phyloP scores from a whole-genome alignment of 2,797 vertebrate species.

The Emydoidea blandingii region DNA sequence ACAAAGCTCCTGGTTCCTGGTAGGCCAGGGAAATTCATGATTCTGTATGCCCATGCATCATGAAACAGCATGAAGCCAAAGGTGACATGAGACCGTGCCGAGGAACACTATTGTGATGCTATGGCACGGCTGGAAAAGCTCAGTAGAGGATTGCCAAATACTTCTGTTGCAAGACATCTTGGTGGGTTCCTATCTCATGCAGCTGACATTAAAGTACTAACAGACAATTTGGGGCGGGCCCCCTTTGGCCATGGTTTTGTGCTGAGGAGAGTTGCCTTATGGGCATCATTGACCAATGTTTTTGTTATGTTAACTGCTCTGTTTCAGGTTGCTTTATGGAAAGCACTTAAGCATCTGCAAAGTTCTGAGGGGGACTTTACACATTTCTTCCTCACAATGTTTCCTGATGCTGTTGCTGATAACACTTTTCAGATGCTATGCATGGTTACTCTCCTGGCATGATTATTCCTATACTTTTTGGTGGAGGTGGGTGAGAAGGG shows the following conservation, averaged over 20 bases:
- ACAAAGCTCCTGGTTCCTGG: too few relatives aligned
- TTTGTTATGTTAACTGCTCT: not conserved
- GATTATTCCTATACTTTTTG: not conserved
- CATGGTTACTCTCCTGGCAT: not conserved
- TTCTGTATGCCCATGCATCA: not conserved
- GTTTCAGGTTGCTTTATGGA: not conserved
- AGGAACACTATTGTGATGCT: not conserved
- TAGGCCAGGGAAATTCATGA: too few relatives aligned
- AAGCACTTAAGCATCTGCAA: not conserved
- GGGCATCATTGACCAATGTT: not conserved
- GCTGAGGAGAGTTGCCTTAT: not conserved
- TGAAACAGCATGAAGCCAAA: not conserved
- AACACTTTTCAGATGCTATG: not conserved
- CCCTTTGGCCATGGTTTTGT: not conserved
- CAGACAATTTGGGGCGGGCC: not conserved
- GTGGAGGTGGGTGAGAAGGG: not conserved
- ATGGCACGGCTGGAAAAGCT: not conserved
- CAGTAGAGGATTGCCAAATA: not conserved
- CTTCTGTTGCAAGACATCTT: not conserved
- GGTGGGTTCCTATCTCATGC: not conserved
- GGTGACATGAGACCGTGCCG: not conserved
- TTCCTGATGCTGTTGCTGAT: not conserved
- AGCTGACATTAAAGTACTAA: not conserved
- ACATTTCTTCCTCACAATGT: not conserved
- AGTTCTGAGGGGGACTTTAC: not conserved